Evolutionary conservation across 2,113 vertebrate genomes (phyloP).

Genomic region (Solea senegalensis): DNA sequence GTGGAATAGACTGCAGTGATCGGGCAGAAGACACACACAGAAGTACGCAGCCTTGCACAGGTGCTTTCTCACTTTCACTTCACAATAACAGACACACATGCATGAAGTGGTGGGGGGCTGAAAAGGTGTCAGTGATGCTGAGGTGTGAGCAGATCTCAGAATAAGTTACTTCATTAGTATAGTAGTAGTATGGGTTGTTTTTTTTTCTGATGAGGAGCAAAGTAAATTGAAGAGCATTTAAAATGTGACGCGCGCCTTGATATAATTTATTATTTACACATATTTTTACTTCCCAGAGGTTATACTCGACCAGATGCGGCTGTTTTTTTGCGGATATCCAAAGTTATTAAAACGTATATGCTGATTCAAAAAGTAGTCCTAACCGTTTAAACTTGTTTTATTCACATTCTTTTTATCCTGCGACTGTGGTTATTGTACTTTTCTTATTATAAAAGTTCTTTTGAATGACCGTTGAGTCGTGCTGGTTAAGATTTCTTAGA

Average conservation of each 20-base stretch:
- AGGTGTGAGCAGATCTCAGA: constrained; percentile 50
- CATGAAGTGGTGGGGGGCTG: constrained; percentile 37
- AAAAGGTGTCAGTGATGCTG: constrained; percentile 60
- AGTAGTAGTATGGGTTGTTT: constrained; percentile 45
- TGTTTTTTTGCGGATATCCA: constrained; percentile 10
- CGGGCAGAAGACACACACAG: constrained; percentile 75
- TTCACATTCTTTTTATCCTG: constrained; percentile 1
- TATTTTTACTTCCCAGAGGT: constrained; percentile 12
- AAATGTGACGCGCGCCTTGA: no score
- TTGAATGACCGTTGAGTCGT: background rate
- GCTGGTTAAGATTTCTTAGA: constrained; percentile 33
- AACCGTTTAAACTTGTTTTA: constrained; percentile 8
- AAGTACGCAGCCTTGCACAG: constrained; percentile 6
- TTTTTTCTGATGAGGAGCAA: constrained; percentile 77
- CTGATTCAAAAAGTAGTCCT: constrained; percentile 4
- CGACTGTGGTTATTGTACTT: constrained; percentile 24
- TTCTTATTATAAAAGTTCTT: constrained; percentile 36
- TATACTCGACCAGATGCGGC: constrained; percentile 14
- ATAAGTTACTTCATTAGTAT: constrained; percentile 68
- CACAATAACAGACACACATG: constrained; percentile 36
- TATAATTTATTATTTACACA: no score
- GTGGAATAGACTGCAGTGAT: constrained; percentile 90
- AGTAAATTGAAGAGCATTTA: constrained; percentile 52
- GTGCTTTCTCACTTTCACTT: constrained; percentile 17
- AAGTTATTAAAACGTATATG: constrained; percentile 21